These are phyloP conservation scores for Apis dorsata DNA, from an alignment of 1,140 invertebrate genomes.

Conservation along the genomic window DNA sequence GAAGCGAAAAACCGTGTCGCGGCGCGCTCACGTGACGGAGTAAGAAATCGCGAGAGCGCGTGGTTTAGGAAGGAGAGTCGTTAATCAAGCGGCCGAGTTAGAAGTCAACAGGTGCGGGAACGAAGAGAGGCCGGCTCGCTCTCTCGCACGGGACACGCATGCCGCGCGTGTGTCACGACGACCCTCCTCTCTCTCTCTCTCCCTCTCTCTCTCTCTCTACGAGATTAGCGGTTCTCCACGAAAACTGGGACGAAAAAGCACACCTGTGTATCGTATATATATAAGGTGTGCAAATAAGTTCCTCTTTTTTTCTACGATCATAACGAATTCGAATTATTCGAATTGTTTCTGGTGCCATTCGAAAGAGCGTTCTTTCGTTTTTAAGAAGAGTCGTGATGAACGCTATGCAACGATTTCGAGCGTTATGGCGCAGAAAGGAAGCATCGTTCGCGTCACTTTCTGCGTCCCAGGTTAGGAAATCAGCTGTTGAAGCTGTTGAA, in stretches of 20 bases:
- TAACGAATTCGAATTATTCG: no score
- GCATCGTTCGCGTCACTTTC: no score
- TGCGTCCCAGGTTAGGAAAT: no score
- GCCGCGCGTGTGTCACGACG: conserved; percentile 48
- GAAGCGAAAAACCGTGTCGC: conserved; percentile 34
- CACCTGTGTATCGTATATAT: no score
- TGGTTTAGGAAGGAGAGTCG: conserved; percentile 67
- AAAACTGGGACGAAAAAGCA: conserved; percentile 2
- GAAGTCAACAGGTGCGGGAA: conserved; percentile 68
- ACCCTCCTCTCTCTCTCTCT: conserved; percentile 9
- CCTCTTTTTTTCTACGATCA: no score
- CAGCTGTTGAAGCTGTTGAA: no score
- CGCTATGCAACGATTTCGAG: no score
- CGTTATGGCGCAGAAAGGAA: no score
- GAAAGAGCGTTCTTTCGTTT: no score
- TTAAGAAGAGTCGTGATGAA: no score
- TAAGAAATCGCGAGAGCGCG: conserved; percentile 57
- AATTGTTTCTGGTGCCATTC: no score
- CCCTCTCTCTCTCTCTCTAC: neutral
- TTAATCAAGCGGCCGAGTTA: conserved; percentile 65
- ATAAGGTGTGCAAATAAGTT: no score
- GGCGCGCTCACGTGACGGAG: conserved; percentile 39
- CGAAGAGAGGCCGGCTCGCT: conserved; percentile 26
- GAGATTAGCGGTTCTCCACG: neutral
- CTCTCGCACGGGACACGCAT: conserved; percentile 59